Conservation (phyloP, 2,113 vertebrate species). For the Cathartes aura region DNA sequence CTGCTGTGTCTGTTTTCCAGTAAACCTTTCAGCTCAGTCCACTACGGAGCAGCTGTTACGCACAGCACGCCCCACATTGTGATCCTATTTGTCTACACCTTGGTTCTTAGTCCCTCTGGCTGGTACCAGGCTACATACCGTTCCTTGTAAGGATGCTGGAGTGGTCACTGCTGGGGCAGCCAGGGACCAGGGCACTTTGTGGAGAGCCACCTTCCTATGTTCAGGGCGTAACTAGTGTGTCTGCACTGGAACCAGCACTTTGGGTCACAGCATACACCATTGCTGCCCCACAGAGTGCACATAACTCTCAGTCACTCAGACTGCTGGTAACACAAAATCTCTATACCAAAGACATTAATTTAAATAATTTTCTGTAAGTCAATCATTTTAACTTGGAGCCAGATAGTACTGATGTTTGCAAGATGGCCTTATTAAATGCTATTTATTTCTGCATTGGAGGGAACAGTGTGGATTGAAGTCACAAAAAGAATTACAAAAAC, state of each 20-base stretch:
- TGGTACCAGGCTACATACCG: neutral
- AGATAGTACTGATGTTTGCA: conserved; percentile 16
- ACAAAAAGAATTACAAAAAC: conserved; percentile 35
- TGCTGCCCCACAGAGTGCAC: neutral
- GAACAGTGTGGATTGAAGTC: conserved; percentile 6
- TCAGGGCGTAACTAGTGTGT: fast-evolving
- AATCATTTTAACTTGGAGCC: conserved; percentile 30
- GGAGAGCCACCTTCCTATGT: neutral
- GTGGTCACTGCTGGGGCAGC: neutral
- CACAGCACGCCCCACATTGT: neutral
- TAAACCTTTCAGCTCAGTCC: neutral
- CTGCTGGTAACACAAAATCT: neutral
- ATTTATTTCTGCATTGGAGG: conserved; percentile 26
- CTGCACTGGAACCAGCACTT: neutral
- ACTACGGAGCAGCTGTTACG: neutral
- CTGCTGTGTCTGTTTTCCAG: neutral
- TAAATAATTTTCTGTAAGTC: neutral
- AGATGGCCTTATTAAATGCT: conserved; percentile 8
- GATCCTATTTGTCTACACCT: neutral
- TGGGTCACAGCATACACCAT: neutral
- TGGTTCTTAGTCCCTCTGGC: neutral
- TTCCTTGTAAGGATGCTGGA: neutral
- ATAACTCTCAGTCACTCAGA: neutral
- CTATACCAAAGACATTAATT: neutral
- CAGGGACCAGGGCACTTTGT: neutral